Evolutionary conservation across 2,113 vertebrate species (phyloP).

Genomic region (Epinephelus fuscoguttatus): DNA sequence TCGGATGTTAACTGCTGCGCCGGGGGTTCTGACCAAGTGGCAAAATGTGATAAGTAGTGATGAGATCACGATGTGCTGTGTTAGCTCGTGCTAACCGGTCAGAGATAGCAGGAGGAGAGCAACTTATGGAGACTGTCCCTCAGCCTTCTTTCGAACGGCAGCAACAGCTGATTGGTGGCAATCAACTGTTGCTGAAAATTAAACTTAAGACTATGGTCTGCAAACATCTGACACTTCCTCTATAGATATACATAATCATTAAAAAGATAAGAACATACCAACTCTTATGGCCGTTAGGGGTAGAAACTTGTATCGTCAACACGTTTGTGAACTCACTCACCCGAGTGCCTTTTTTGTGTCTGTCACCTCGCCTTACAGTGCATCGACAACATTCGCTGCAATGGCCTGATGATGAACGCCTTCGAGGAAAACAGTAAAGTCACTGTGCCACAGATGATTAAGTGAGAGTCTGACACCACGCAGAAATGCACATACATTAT

Average conservation of each 20-base stretch:
- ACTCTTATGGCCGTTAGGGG: background rate
- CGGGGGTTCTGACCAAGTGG: no score
- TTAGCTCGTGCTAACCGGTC: no score
- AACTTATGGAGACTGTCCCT: no score
- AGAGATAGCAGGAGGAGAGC: no score
- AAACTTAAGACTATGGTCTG: background rate
- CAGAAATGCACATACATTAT: conserved; percentile 21
- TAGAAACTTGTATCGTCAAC: background rate
- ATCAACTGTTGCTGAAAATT: background rate
- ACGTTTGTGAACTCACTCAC: conserved; percentile 8
- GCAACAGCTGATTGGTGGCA: no score
- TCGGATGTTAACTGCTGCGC: no score
- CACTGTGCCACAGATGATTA: conserved; percentile 98
- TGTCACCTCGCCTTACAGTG: conserved; percentile 84
- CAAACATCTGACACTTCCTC: background rate
- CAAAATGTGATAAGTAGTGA: no score
- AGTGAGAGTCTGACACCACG: conserved; percentile 84
- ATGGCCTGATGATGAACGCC: conserved; percentile 98
- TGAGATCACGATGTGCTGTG: no score
- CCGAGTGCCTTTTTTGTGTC: background rate
- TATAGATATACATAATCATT: background rate
- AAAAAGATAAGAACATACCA: background rate
- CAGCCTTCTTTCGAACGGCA: no score
- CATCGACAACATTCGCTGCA: conserved; percentile 98
- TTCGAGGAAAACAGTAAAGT: conserved; percentile 99